Percentiles rank a stretch among this genome's conserved stretches.
These are phyloP conservation scores for Aethina tumida DNA, from an alignment of 1,140 invertebrate genomes.

Conservation along the genomic window DNA sequence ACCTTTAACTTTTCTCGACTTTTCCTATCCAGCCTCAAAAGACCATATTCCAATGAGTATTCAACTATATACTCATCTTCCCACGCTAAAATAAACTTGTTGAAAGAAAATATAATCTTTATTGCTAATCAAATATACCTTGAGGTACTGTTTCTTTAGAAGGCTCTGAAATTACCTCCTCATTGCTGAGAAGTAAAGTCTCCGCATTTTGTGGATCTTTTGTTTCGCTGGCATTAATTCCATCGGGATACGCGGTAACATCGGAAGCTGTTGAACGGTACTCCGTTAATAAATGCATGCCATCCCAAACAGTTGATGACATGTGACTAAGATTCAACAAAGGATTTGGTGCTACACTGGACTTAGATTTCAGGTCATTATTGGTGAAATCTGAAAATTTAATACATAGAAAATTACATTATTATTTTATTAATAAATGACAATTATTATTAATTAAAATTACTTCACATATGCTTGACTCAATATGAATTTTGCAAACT, in stretches of 20 bases:
- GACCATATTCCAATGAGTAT: slow-evolving; percentile 95
- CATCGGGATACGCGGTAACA: background rate
- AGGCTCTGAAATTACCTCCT: slow-evolving; percentile 3
- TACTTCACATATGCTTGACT: too few relatives aligned
- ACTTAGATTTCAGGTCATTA: background rate
- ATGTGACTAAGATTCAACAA: slow-evolving; percentile 17
- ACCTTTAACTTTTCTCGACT: slow-evolving; percentile 80
- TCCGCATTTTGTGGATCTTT: background rate
- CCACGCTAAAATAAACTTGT: slow-evolving; percentile 45
- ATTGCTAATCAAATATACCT: background rate
- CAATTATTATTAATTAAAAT: too few relatives aligned
- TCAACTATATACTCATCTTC: slow-evolving; percentile 96
- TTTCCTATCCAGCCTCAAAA: slow-evolving; percentile 77
- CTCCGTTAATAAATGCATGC: slow-evolving; percentile 16
- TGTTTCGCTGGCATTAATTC: background rate
- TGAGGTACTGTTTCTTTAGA: background rate
- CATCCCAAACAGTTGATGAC: slow-evolving; percentile 21
- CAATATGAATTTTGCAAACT: too few relatives aligned
- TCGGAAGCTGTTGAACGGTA: slow-evolving; percentile 8
- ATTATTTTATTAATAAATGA: too few relatives aligned
- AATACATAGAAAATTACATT: too few relatives aligned
- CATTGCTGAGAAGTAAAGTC: background rate
- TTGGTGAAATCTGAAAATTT: slow-evolving; percentile 2
- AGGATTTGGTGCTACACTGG: slow-evolving; percentile 10
- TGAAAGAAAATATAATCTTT: slow-evolving; percentile 7